Conservation (phyloP, 1,140 invertebrate species). For the Drosophila ironensis region DNA sequence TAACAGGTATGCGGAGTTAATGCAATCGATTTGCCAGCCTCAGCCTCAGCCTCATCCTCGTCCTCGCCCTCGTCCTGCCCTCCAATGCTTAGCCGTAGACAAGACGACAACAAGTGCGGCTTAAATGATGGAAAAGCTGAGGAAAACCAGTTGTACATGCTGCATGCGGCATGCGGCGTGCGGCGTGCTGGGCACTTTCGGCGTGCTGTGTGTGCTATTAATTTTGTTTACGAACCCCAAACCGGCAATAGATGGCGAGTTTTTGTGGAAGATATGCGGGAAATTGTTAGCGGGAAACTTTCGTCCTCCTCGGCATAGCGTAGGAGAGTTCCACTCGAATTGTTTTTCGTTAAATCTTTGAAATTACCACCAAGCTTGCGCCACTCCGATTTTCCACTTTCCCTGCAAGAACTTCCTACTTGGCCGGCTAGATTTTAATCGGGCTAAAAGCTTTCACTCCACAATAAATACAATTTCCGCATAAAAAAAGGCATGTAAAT, state of each 20-base stretch:
- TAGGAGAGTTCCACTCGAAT: neutral
- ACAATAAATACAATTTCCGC: neutral
- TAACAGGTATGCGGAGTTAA: conserved; percentile 53
- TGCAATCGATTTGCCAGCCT: conserved; percentile 64
- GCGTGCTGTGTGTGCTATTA: conserved; percentile 1
- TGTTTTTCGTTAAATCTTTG: neutral
- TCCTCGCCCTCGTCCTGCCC: conserved; percentile 1
- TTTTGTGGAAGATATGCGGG: conserved; percentile 8
- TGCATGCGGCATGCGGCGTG: neutral
- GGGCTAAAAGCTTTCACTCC: neutral
- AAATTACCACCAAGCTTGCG: neutral
- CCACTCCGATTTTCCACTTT: neutral
- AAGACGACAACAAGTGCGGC: conserved; percentile 16
- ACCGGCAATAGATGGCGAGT: conserved; percentile 16
- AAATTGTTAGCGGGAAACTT: conserved; percentile 26
- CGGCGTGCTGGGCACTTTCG: neutral
- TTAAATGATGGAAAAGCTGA: conserved; percentile 36
- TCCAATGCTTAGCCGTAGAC: conserved; percentile 11
- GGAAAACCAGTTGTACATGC: conserved; percentile 65
- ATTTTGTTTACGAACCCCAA: conserved; percentile 34
- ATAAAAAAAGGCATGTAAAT: neutral
- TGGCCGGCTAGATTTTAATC: neutral
- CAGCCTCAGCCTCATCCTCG: conserved; percentile 10
- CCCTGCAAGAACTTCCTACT: neutral
- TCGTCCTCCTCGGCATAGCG: neutral